phyloP scores from a whole-genome alignment of 2,113 vertebrate genomes.

The zebrafish (Danio rerio) region DNA sequence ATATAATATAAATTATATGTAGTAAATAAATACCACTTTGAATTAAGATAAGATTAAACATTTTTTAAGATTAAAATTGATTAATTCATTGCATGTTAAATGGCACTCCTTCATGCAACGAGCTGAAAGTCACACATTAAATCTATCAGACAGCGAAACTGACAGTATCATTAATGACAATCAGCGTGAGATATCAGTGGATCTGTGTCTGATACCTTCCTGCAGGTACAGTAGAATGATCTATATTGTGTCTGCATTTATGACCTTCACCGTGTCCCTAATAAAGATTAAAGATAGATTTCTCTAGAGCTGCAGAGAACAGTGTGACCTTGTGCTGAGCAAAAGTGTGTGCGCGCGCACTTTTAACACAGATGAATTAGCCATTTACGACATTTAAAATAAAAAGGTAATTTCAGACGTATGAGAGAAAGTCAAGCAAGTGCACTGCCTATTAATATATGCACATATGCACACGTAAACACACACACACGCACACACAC shows the following conservation, averaged over 20 bases:
- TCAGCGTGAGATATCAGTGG: neutral
- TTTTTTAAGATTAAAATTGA: neutral
- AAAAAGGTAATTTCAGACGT: neutral
- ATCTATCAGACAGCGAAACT: neutral
- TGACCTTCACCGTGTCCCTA: constrained; percentile 32
- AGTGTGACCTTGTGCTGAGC: constrained; percentile 16
- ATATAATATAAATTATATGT: neutral
- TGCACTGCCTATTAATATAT: neutral
- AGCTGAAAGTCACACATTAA: neutral
- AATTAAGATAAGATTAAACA: too few species aligned
- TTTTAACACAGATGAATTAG: neutral
- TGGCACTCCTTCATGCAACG: too few species aligned
- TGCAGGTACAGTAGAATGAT: constrained; percentile 23
- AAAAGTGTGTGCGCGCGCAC: neutral
- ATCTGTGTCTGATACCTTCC: neutral
- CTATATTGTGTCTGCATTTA: constrained; percentile 21
- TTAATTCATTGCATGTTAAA: neutral
- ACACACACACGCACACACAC: neutral
- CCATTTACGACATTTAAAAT: neutral
- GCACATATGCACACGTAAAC: neutral
- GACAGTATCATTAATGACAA: neutral
- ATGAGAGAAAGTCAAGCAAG: neutral
- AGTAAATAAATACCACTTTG: neutral
- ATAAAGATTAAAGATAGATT: constrained; percentile 41
- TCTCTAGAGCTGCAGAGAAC: constrained; percentile 18